Evolutionary conservation across 2,888 invertebrate genomes (phyloP).

Genomic region (Callinectes sapidus): DNA sequence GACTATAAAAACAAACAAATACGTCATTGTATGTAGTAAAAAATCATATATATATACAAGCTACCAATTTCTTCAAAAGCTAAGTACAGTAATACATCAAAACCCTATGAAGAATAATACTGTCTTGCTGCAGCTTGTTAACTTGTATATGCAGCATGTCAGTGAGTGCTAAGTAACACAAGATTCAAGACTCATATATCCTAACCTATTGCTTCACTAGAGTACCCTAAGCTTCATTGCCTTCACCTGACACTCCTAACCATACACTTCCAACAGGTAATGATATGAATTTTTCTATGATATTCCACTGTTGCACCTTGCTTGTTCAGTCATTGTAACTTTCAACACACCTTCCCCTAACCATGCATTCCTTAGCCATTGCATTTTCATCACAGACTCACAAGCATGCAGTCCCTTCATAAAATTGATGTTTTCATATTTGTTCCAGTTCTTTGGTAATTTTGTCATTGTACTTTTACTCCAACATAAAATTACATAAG

Average conservation of each 20-base stretch:
- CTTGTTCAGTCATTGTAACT: no score
- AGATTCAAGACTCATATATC: slow-evolving; percentile 24
- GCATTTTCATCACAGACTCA: neutral
- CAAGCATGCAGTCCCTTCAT: neutral
- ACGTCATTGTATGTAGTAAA: neutral
- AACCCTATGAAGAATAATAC: neutral
- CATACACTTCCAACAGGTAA: neutral
- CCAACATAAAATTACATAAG: no score
- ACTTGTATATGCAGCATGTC: neutral
- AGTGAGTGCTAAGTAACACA: neutral
- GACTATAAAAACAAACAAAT: neutral
- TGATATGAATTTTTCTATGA: no score
- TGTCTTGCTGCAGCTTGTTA: neutral
- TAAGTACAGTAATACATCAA: neutral
- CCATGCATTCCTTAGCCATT: neutral
- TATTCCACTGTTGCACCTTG: no score
- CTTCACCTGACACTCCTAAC: neutral
- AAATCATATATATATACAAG: neutral
- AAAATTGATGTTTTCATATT: no score
- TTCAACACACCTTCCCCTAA: no score
- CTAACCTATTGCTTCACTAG: slow-evolving; percentile 13
- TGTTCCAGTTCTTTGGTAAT: no score
- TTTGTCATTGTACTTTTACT: no score
- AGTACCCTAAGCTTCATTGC: neutral
- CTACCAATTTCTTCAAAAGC: neutral